Base-by-base conservation (phyloP, 2,113 vertebrate species). In the Butorides virescens region DNA sequence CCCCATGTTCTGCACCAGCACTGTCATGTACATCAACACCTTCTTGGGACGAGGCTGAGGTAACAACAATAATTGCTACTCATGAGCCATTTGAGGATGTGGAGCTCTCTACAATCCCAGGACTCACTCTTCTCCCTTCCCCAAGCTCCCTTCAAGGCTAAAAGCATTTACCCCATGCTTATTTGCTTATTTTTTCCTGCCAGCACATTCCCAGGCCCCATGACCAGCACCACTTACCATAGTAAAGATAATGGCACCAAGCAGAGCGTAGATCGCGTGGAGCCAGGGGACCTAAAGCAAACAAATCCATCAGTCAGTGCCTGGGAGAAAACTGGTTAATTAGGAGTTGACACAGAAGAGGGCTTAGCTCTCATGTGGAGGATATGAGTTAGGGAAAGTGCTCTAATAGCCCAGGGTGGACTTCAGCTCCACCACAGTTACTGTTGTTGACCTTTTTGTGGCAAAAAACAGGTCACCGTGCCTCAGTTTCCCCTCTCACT, bases 241-340 rank as follows among this genome's bases (percentile, higher is more conserved):
- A 1, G 98, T 99, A 82, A 99, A 99, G 72, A 99, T 97, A 30
- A 99, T 97, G 7, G 99, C 99, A 91, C 99, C 99, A 20, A 99
- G 97, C 13, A 92, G 97, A 30, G 99, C 99, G 4, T 99, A 99
- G 77, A 98, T 86, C 0, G 97, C 97, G 1, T 99, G 99, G 58
- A 99, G 97, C 99, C 99, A 99, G 5, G 99, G 99, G 29, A 99
- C 98, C 99, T 99, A 81, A 10, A 37, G 53, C 50, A 55, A 23
- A 32, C 10, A 80, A 29, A 89, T 5, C 19, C 44, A n/a, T 29
- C 65, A 30, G 27, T 91, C 55, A 80, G 77, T 11, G 22, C 46
- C 55, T 22, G 75, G 34, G 29, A 52, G 52, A 71, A 49, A 32
- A 37, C 17, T 12, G 32, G 22, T 65, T 29, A 21, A 37, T 17